Percentiles rank a stretch among this genome's conserved stretches.
phyloP scores from a whole-genome alignment of 2,113 vertebrate species.

The Chloroceryle aenea region DNA sequence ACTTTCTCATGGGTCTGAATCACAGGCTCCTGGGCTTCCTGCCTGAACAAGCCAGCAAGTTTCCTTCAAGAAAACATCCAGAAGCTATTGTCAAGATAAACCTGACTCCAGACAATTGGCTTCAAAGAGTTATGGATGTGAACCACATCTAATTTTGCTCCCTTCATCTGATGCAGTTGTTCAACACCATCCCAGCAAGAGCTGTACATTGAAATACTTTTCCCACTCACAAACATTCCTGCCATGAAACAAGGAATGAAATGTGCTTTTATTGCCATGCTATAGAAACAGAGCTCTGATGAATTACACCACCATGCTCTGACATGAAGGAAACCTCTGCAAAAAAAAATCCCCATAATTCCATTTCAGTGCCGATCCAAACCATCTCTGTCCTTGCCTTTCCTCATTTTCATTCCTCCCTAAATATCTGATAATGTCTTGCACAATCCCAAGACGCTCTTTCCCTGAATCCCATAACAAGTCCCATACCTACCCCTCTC shows the following conservation, averaged over 20 bases:
- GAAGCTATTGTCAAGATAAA: neutral
- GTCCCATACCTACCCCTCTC: accelerated
- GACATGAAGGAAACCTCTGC: neutral
- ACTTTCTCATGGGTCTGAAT: neutral
- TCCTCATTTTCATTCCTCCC: accelerated
- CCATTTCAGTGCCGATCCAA: neutral
- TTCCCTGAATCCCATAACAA: neutral
- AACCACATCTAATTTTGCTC: neutral
- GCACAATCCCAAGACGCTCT: neutral
- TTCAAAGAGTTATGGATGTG: neutral
- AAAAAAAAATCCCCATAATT: neutral
- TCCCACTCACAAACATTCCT: neutral
- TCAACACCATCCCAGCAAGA: neutral
- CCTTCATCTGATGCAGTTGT: neutral
- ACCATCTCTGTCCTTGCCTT: neutral
- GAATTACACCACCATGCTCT: neutral
- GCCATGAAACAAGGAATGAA: neutral
- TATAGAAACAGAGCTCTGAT: neutral
- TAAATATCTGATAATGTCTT: neutral
- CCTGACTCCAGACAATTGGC: neutral
- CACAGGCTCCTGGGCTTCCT: neutral
- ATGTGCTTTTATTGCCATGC: accelerated
- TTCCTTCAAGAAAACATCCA: neutral
- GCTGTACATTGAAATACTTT: neutral
- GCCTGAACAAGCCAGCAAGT: neutral